Evolutionary conservation across 1,140 invertebrate genomes (phyloP).

Genomic region (Rhagoletis pomonella): DNA sequence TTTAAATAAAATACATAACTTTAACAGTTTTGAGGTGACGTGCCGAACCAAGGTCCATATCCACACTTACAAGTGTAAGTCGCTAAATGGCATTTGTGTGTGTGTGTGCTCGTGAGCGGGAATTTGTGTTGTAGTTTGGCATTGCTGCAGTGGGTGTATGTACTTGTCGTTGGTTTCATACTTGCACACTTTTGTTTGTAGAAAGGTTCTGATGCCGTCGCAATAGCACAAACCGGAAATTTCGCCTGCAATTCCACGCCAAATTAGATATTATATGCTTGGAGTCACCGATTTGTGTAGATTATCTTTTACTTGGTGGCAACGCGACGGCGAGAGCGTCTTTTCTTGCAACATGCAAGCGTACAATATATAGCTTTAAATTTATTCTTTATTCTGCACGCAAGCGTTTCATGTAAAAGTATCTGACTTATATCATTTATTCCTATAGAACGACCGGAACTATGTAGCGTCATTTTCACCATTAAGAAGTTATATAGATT

Average conservation of each 20-base stretch:
- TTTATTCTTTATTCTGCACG: no score
- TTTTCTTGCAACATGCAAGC: neutral
- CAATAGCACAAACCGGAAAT: constrained; percentile 26
- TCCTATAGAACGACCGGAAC: no score
- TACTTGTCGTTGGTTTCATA: constrained; percentile 2
- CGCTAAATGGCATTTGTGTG: neutral
- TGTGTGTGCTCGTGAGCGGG: neutral
- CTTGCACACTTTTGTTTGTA: neutral
- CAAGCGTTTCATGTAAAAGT: no score
- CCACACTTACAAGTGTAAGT: neutral
- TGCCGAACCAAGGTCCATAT: neutral
- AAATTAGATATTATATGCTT: constrained; percentile 36
- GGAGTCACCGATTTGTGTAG: neutral
- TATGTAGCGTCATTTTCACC: no score
- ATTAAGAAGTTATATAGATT: no score
- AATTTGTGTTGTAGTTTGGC: neutral
- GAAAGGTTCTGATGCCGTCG: neutral
- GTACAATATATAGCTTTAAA: no score
- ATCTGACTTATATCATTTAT: no score
- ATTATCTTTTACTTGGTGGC: neutral
- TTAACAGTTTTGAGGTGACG: neutral
- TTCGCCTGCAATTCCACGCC: neutral
- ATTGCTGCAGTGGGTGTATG: constrained; percentile 29
- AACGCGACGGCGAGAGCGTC: neutral
- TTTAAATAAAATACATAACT: constrained; percentile 16